These are phyloP conservation scores for Elaphurus davidianus DNA, from an alignment of 2,113 vertebrate species.

Conservation along the genomic window DNA sequence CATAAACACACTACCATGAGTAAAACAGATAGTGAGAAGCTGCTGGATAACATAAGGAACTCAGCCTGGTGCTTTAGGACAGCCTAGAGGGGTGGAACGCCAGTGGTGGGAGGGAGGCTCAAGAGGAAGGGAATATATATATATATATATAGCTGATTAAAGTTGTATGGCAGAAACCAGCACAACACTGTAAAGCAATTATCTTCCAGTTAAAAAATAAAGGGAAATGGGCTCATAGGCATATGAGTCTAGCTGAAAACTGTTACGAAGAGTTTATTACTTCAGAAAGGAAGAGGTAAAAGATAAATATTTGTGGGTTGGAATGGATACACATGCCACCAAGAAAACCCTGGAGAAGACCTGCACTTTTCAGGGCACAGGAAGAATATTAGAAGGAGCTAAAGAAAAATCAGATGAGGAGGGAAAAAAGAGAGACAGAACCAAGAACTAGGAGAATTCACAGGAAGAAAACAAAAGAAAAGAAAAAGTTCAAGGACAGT, in stretches of 20 bases:
- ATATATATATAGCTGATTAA: not conserved
- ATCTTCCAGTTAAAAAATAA: not conserved
- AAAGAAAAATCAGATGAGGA: not conserved
- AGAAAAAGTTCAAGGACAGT: not conserved
- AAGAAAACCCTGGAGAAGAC: not conserved
- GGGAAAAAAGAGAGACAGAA: not conserved
- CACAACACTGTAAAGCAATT: not conserved
- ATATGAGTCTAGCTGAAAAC: not conserved
- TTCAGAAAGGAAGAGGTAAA: not conserved
- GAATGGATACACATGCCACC: not conserved
- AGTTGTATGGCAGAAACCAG: not conserved
- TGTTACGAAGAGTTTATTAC: not conserved
- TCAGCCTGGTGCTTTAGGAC: not conserved
- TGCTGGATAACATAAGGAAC: not conserved
- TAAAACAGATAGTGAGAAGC: not conserved
- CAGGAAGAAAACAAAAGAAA: not conserved
- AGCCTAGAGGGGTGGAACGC: not conserved
- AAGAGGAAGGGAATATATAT: not conserved
- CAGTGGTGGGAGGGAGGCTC: not conserved
- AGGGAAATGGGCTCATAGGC: not conserved
- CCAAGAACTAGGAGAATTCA: not conserved
- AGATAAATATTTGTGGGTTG: not conserved
- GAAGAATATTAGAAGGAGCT: not conserved
- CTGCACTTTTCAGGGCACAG: not conserved
- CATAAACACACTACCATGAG: not conserved